A percentile compares a stretch with the other conserved stretches of the same genome.
Conservation (phyloP, 92 coral and sea anemone genomes). For the Heliopora coerulea region DNA sequence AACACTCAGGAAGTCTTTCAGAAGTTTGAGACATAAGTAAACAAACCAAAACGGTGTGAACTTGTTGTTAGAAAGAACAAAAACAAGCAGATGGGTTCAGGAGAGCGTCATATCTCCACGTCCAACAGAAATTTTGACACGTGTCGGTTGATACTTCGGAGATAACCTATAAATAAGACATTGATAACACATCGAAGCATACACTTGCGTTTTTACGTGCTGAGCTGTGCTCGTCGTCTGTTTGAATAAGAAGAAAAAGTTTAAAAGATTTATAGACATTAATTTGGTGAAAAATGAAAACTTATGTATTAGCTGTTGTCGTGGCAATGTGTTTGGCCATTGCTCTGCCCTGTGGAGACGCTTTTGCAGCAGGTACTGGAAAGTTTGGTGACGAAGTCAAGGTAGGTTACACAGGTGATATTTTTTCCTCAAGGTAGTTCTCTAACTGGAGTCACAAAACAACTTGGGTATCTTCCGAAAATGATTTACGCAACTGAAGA, state of each 20-base stretch:
- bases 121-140: too few species aligned
- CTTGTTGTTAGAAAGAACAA: background rate
- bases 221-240: too few species aligned
- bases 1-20: background rate
- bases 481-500: too few species aligned
- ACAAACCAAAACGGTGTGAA: background rate
- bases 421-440: too few species aligned
- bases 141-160: too few species aligned
- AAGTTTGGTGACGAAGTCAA: slow-evolving; percentile 31
- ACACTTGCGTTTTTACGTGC: too few species aligned
- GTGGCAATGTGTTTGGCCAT: background rate
- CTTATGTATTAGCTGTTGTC: background rate
- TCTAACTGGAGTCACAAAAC: too few species aligned
- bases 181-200: background rate
- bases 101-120: background rate
- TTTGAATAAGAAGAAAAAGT: too few species aligned
- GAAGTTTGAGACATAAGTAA: background rate
- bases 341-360: background rate
- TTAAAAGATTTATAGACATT: too few species aligned
- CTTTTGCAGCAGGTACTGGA: slow-evolving; percentile 23
- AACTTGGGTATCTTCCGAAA: too few species aligned
- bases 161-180: background rate
- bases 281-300: slow-evolving; percentile 18
- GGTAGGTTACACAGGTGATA: background rate
- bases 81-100: background rate